Percentiles rank a stretch among this genome's conserved stretches.
phyloP scores from a whole-genome alignment of 2,888 invertebrate species.

The Eustalomyia histrio region DNA sequence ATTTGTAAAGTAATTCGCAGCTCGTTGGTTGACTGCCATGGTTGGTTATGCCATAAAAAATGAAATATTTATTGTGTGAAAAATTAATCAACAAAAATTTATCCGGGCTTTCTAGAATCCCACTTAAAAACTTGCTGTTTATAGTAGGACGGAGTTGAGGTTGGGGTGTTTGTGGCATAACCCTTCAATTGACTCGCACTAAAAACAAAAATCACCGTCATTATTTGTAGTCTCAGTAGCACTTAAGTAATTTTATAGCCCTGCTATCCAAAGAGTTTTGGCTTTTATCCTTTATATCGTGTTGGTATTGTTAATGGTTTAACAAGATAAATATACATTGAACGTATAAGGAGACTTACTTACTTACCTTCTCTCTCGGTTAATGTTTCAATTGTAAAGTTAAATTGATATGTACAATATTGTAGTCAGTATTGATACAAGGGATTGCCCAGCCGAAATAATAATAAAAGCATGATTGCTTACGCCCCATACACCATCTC shows the following conservation, averaged over 20 bases:
- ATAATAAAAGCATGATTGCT: slow-evolving; percentile 4
- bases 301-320: slow-evolving; percentile 11
- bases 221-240: slow-evolving; percentile 12
- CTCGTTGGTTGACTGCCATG: slow-evolving; percentile 7
- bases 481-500: neutral
- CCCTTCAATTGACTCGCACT: neutral
- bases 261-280: slow-evolving; percentile 1
- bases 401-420: slow-evolving; percentile 45
- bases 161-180: slow-evolving; percentile 2
- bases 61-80: slow-evolving; percentile 32
- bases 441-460: slow-evolving; percentile 16
- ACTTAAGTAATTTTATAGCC: neutral
- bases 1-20: slow-evolving; percentile 47
- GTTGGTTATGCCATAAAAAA: slow-evolving; percentile 18
- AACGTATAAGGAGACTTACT: neutral
- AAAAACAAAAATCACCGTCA: slow-evolving; percentile 3
- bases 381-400: slow-evolving; percentile 50
- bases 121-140: slow-evolving; percentile 6
- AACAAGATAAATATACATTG: slow-evolving; percentile 8
- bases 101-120: slow-evolving; percentile 17
- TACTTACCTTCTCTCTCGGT: neutral
- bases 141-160: neutral
- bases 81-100: slow-evolving; percentile 47
- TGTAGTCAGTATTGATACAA: slow-evolving; percentile 28
- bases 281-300: neutral